Evolutionary conservation across 2,797 vertebrate genomes (phyloP), one percentile per base, ranked within the genome.

Genomic region (Notamacropus eugenii): DNA sequence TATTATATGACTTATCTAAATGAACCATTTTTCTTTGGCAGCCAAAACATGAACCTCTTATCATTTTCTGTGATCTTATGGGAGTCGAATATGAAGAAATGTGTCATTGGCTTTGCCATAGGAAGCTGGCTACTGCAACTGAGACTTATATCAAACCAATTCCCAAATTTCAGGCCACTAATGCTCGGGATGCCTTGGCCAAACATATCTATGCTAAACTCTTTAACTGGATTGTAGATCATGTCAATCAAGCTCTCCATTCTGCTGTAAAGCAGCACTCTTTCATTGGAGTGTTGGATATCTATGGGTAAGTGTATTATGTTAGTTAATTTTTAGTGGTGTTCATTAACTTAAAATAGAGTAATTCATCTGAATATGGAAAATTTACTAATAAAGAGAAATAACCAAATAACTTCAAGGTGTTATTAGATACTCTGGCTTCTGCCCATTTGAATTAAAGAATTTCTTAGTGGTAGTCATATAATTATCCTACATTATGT

Each of bases 171-270:
- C 99, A 99, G 97, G 99, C 99, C 95, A 99, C 99, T 24, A 99
- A 99, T 50, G 99, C 99, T 96, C 99, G 99, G 0, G 99, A 99
- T 29, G 99, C 99, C 0, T 98, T 99, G 90, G 99, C 99, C 95
- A 99, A 99, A 97, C 99, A 99, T 97, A 99, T 99, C 98, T 99
- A 99, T 54, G 99, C 99, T 95, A 99, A 99, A 96, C 99, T 99
- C 94, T 99, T 99, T 97, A 99, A 98, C 99, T 99, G 99, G 99
- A 99, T 99, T 92, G 99, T 99, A 9, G 99, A 99, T 96, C 99
- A 99, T 0, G 99, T 99, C 96, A 99, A 99, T 98, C 99, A 99
- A 98, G 99, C 99, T 0, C 99, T 99, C 46, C 99, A 99, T 2
- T 99, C 99, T 87, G 98, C 99, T 55, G 94, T 99, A 91, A 99